phyloP scores from a whole-genome alignment of 2,888 invertebrate species.

The Drosophila mulleri region DNA sequence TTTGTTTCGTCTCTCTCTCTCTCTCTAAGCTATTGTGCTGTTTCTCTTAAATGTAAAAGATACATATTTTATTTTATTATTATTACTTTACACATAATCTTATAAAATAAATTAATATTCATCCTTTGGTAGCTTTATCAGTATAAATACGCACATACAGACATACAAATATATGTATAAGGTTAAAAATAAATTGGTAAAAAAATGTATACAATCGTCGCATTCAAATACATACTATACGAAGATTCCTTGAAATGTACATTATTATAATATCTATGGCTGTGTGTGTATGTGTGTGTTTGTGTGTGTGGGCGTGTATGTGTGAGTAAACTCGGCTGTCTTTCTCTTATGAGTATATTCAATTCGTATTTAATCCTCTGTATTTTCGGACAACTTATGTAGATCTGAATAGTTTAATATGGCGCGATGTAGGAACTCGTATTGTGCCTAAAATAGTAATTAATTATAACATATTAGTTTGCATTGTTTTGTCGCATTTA shows the following conservation, averaged over 20 bases:
- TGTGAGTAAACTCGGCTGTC: constrained; percentile 47
- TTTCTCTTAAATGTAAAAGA: constrained; percentile 56
- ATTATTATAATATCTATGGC: constrained; percentile 63
- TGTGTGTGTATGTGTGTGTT: constrained; percentile 21
- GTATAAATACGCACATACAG: constrained; percentile 76
- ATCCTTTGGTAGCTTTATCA: constrained; percentile 75
- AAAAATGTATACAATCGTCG: constrained; percentile 66
- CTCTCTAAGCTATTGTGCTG: constrained; percentile 34
- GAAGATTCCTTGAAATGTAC: constrained; percentile 58
- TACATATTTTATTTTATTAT: constrained; percentile 62
- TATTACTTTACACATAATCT: constrained; percentile 74
- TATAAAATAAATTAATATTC: constrained; percentile 77
- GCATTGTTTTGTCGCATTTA: not conserved
- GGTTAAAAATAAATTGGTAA: constrained; percentile 74
- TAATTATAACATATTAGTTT: not conserved
- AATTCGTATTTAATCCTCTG: constrained; percentile 64
- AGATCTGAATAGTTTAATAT: constrained; percentile 95
- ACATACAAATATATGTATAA: constrained; percentile 70
- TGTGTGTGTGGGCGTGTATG: constrained; percentile 27
- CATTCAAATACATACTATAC: constrained; percentile 57
- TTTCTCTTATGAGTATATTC: constrained; percentile 40
- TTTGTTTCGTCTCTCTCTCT: constrained; percentile 30
- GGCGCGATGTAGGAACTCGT: constrained; percentile 96
- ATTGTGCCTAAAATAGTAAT: constrained; percentile 89
- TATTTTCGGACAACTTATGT: constrained; percentile 88